Evolutionary conservation across 1,140 invertebrate species (phyloP).

Genomic region (Aleiodes sp.): DNA sequence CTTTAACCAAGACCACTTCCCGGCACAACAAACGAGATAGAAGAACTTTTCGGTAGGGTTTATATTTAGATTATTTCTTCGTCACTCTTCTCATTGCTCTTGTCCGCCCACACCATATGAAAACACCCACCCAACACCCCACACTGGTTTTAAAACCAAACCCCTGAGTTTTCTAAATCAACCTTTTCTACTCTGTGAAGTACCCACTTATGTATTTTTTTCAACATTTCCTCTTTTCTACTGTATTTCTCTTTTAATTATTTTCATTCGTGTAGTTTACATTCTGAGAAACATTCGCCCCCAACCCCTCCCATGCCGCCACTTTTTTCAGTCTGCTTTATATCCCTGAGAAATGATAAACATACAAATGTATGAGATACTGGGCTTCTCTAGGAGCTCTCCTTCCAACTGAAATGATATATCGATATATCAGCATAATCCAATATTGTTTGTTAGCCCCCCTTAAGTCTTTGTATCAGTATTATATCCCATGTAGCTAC

Average conservation of each 20-base stretch:
- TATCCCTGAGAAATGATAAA: constrained; percentile 5
- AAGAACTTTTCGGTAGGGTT: constrained; percentile 24
- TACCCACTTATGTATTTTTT: neutral
- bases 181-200: neutral
- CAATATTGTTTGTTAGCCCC: constrained; percentile 52
- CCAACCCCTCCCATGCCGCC: neutral
- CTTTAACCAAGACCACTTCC: constrained; percentile 30
- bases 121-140: constrained; percentile 11
- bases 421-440: constrained; percentile 32
- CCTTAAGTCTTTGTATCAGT: neutral
- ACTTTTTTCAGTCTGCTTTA: neutral
- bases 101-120: constrained; percentile 26
- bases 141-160: neutral
- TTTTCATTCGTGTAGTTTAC: constrained; percentile 13
- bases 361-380: constrained; percentile 8
- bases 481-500: too few species aligned
- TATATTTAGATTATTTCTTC: constrained; percentile 35
- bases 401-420: constrained; percentile 14
- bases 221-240: neutral
- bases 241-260: neutral
- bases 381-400: neutral
- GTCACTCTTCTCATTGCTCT: constrained; percentile 24
- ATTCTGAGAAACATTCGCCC: neutral
- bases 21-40: constrained; percentile 36
- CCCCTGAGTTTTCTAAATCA: too few species aligned